Evolutionary conservation across 2,888 invertebrate species (phyloP), one percentile per base, ranked within the genome.

Genomic region (Pyrrhosoma nymphula): DNA sequence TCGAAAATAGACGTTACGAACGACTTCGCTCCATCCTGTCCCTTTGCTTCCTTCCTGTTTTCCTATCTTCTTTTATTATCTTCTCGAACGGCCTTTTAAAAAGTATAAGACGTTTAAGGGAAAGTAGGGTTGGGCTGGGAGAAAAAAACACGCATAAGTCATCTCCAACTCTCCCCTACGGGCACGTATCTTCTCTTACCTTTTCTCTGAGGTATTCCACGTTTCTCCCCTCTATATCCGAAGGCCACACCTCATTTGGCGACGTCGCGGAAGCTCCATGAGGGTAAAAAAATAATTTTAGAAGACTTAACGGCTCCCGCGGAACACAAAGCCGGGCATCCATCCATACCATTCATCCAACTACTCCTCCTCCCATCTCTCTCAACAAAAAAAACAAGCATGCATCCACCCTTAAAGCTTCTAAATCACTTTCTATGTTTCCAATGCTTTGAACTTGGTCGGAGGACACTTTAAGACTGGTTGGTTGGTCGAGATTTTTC

Each of bases 1-100:
- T 75, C 93, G 26, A 93, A 93, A 93, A 75, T 93, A 93, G 69
- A 93, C 56, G 47, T 69, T n/a, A 69, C 63, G 39, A 69, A 75
- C 47, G 69, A 47, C 93, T 39, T 75, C 63, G 6, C 18, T 63
- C 60, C 60, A 60, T 55, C n/a, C 47, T 55, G 26, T n/a, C 10
- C 88, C 23, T 8, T 47, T 47, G 16, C 88, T 89, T 89, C 69
- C 63, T 39, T 39, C 47, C 75, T 47, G 39, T 16, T 47, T 14
- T 47, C 8, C 47, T n/a, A 39, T 63, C 35, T 91, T 10, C 56
- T 47, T 23, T 30, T 56, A 56, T 69, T 69, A 60, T 63, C 39
- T 63, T 63, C 39, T 91, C 63, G 63, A 18, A 82, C 30, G 14
- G 82, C 35, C 82, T 82, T 35, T 69, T 82, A 82, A 82, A 75